These are phyloP conservation scores for Aptenodytes patagonicus DNA, from an alignment of 2,113 vertebrate genomes.

Conservation along the genomic window DNA sequence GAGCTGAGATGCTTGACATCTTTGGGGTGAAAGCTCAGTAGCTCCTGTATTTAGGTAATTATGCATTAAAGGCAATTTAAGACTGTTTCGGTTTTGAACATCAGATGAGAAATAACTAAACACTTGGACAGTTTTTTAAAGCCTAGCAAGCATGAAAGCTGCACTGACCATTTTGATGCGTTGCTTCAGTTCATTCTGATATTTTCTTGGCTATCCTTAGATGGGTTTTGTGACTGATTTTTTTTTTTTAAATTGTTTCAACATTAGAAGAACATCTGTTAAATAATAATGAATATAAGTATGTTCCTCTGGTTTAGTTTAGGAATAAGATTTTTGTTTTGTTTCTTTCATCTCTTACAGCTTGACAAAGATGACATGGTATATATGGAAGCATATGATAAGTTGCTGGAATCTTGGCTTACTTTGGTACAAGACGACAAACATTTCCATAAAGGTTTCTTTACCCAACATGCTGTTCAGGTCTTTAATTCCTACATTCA, in stretches of 20 bases:
- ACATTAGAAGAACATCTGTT: neutral
- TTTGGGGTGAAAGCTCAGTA: neutral
- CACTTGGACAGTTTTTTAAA: neutral
- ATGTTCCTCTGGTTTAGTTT: neutral
- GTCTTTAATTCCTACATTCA: slow-evolving; percentile 99
- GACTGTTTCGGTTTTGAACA: neutral
- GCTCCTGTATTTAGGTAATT: neutral
- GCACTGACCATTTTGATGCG: neutral
- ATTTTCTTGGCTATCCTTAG: neutral
- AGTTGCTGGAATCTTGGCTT: slow-evolving; percentile 95
- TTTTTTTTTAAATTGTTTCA: neutral
- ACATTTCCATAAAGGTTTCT: slow-evolving; percentile 96
- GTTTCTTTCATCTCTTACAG: slow-evolving; percentile 64
- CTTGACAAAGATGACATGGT: slow-evolving; percentile 99
- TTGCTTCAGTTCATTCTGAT: neutral
- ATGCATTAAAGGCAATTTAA: neutral
- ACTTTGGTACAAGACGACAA: slow-evolving; percentile 95
- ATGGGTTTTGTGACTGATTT: neutral
- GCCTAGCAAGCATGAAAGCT: neutral
- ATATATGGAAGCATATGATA: slow-evolving; percentile 99
- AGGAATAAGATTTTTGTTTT: neutral
- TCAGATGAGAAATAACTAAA: neutral
- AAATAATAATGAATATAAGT: neutral
- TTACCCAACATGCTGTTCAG: slow-evolving; percentile 94
- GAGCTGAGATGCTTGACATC: neutral